phyloP scores from a whole-genome alignment of 2,888 invertebrate genomes.

The Rhingia rostrata region DNA sequence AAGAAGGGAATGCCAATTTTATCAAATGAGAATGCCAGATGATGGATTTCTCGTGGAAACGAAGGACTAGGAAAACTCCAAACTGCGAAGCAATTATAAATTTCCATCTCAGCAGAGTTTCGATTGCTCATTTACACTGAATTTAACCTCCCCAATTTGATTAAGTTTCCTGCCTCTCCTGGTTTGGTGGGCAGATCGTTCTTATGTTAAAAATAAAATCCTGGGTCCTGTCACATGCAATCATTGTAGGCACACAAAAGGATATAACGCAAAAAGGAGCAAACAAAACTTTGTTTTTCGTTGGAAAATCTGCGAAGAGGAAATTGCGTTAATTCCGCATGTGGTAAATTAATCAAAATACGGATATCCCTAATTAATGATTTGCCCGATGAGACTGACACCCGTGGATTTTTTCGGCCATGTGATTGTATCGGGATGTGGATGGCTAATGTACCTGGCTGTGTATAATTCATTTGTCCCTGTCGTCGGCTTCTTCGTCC shows the following conservation, averaged over 20 bases:
- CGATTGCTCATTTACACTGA: conserved; percentile 73
- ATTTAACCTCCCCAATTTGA: conserved; percentile 63
- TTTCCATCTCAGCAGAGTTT: conserved; percentile 63
- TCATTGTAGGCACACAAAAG: conserved; percentile 44
- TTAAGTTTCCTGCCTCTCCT: conserved; percentile 5
- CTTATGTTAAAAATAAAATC: neutral
- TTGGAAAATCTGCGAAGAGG: conserved; percentile 29
- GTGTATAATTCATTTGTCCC: conserved; percentile 71
- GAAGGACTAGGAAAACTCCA: conserved; percentile 3
- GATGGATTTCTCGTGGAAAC: conserved; percentile 5
- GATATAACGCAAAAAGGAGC: conserved; percentile 33
- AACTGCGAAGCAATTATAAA: conserved; percentile 65
- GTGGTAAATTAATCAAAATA: conserved; percentile 65
- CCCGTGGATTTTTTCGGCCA: conserved; percentile 41
- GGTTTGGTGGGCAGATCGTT: conserved; percentile 5
- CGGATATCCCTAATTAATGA: conserved; percentile 71
- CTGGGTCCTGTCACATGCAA: conserved; percentile 62
- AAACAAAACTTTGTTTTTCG: conserved; percentile 37
- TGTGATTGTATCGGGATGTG: conserved; percentile 3
- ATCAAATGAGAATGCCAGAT: conserved; percentile 36
- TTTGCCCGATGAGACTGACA: conserved; percentile 69
- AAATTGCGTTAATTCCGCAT: conserved; percentile 65
- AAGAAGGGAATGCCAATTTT: conserved; percentile 12
- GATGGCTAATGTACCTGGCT: conserved; percentile 59
- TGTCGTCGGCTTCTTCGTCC: conserved; percentile 56